Evolutionary conservation across 2,888 invertebrate genomes (phyloP).

Genomic region (Scaptomyza cyrtandrae): DNA sequence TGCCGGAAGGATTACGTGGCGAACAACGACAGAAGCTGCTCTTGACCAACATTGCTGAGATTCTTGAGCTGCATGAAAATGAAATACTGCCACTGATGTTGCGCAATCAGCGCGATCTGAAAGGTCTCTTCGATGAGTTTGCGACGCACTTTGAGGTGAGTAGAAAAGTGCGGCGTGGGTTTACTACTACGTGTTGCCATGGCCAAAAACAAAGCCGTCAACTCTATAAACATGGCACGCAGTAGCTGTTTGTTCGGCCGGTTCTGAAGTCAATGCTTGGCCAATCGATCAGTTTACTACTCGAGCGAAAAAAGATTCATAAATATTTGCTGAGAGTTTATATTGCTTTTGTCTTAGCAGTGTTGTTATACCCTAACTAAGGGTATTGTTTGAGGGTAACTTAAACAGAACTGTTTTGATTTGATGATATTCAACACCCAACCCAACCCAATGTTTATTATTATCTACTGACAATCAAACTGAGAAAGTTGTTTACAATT

Average conservation of each 20-base stretch:
- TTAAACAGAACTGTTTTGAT: background rate
- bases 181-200: background rate
- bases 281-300: constrained; percentile 55
- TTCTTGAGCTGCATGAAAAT: constrained; percentile 91
- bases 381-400: background rate
- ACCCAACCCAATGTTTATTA: background rate
- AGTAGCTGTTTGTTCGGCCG: constrained; percentile 55
- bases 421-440: background rate
- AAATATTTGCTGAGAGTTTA: constrained; percentile 50
- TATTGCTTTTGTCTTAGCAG: constrained; percentile 11
- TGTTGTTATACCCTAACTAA: constrained; percentile 4
- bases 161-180: constrained; percentile 16
- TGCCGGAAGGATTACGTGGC: constrained; percentile 79
- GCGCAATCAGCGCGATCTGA: constrained; percentile 82
- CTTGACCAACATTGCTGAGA: constrained; percentile 96
- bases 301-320: constrained; percentile 41
- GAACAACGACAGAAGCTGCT: constrained; percentile 85
- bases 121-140: constrained; percentile 82
- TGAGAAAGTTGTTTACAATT: background rate
- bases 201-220: constrained; percentile 7
- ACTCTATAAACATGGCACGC: constrained; percentile 12
- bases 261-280: constrained; percentile 40
- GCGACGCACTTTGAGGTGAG: constrained; percentile 82
- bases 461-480: background rate
- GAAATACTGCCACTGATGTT: constrained; percentile 82